phyloP scores from a whole-genome alignment of 2,888 invertebrate species.

The Lasioglossum leucozonium region DNA sequence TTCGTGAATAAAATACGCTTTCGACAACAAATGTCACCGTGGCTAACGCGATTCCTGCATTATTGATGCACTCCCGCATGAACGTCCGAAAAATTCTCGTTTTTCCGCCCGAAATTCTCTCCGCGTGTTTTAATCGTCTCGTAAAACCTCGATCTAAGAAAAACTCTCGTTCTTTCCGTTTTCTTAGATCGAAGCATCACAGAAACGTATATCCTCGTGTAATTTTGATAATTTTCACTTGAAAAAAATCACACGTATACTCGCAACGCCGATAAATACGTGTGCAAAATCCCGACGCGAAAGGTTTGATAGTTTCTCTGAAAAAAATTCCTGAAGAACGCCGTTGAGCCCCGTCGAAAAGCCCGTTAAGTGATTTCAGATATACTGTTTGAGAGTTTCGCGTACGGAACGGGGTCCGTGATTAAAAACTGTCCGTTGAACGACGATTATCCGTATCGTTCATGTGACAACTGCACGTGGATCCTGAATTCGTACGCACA shows the following conservation, averaged over 20 bases:
- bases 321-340: no score
- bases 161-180: no score
- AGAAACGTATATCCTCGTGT: no score
- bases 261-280: no score
- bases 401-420: no score
- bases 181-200: no score
- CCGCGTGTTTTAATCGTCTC: not conserved
- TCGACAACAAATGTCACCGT: not conserved
- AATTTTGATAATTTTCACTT: no score
- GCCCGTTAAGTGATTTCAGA: not conserved
- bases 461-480: not conserved
- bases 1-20: conserved; percentile 21
- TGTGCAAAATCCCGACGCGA: no score
- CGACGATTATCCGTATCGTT: not conserved
- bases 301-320: no score
- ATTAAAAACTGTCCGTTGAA: not conserved
- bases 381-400: not conserved
- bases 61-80: not conserved
- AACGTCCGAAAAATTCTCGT: not conserved
- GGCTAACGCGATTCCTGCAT: not conserved
- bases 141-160: no score
- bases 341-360: no score
- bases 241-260: no score
- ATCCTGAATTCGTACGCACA: conserved; percentile 8
- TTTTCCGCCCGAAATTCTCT: not conserved